Percentiles rank a stretch among this genome's conserved stretches.
Conservation (phyloP, 2,113 vertebrate genomes). For the Zeus faber region DNA sequence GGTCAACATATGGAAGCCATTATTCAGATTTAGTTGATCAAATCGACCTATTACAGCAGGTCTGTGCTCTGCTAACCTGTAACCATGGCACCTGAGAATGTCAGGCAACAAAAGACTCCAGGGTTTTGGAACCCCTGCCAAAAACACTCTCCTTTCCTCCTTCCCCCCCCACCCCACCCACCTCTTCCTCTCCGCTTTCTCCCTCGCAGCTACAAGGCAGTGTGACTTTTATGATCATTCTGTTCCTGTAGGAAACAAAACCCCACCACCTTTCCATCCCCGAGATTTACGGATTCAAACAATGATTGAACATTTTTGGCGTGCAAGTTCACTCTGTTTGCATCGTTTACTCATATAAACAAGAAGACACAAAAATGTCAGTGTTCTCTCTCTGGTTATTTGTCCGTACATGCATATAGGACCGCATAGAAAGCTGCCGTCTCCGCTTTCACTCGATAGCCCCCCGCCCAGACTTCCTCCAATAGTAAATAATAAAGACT, state of each 20-base stretch:
- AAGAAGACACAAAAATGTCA: too few species aligned
- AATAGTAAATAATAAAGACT: constrained; percentile 22
- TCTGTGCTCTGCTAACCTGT: constrained; percentile 45
- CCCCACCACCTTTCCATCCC: neutral
- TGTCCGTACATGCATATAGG: too few species aligned
- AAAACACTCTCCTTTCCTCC: constrained; percentile 38
- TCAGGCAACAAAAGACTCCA: constrained; percentile 66
- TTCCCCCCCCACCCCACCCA: constrained; percentile 12
- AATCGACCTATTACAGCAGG: constrained; percentile 28
- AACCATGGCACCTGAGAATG: constrained; percentile 69
- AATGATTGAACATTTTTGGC: too few species aligned
- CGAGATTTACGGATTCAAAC: too few species aligned
- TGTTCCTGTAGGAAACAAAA: neutral
- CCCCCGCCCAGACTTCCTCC: constrained; percentile 1
- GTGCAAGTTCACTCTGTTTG: too few species aligned
- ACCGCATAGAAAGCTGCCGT: too few species aligned
- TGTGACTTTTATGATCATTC: neutral
- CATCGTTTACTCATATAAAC: too few species aligned
- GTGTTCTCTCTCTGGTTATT: too few species aligned
- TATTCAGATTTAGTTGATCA: too few species aligned
- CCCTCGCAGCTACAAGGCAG: neutral
- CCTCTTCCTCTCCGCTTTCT: constrained; percentile 13
- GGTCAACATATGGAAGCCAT: too few species aligned
- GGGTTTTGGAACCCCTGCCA: constrained; percentile 49
- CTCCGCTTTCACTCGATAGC: constrained; percentile 2